Evolutionary conservation across 1,140 invertebrate genomes (phyloP).

Genomic region (Drosophila aff.): DNA sequence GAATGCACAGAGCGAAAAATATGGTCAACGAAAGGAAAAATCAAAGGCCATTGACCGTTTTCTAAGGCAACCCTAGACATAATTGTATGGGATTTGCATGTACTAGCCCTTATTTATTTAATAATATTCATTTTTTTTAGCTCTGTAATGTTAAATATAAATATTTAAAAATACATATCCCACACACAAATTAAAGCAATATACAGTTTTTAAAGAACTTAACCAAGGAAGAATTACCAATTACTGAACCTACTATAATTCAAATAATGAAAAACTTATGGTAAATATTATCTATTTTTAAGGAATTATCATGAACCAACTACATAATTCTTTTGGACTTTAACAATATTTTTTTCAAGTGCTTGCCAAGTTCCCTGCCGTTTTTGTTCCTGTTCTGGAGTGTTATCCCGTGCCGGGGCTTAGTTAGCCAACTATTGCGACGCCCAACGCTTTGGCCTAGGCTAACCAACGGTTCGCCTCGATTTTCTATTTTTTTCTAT

Average conservation of each 20-base stretch:
- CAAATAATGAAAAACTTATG: too few species aligned
- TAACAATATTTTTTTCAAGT: neutral
- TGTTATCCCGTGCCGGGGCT: constrained; percentile 77
- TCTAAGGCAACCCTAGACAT: neutral
- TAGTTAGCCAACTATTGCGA: constrained; percentile 79
- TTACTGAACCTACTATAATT: too few species aligned
- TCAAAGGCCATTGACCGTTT: neutral
- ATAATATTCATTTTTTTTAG: neutral
- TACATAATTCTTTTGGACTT: neutral
- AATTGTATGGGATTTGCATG: accelerated
- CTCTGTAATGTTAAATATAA: neutral
- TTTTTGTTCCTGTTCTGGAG: constrained; percentile 57
- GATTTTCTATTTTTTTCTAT: constrained; percentile 82
- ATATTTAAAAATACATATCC: neutral
- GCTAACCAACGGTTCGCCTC: constrained; percentile 71
- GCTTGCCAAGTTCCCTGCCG: constrained; percentile 16
- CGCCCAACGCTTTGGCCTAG: constrained; percentile 70
- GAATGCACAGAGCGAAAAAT: constrained; percentile 46
- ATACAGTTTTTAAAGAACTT: neutral
- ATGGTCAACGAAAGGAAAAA: neutral
- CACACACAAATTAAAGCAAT: neutral
- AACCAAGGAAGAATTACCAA: neutral
- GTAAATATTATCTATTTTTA: too few species aligned
- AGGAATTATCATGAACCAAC: too few species aligned
- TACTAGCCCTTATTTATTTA: neutral